These are phyloP conservation scores for Atta cephalotes DNA, from an alignment of 1,140 invertebrate species.

Conservation along the genomic window DNA sequence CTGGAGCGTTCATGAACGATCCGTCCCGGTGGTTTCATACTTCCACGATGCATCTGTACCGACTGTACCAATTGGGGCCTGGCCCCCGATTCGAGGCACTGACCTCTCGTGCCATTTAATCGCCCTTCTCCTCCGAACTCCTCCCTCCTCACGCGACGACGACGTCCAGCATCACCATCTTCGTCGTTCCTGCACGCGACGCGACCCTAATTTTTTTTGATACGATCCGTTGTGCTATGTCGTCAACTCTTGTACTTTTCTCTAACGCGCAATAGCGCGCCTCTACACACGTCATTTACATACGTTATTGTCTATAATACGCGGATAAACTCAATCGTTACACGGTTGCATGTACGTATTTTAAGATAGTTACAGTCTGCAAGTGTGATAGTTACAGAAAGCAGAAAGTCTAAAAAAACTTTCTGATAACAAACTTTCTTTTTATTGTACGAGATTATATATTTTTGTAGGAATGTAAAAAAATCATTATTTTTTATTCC, in stretches of 20 bases:
- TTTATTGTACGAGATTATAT: constrained; percentile 4
- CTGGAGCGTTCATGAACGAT: neutral
- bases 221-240: neutral
- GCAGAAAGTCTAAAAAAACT: constrained; percentile 20
- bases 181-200: constrained; percentile 48
- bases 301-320: neutral
- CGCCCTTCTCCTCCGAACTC: constrained; percentile 73
- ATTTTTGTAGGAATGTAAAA: constrained; percentile 23
- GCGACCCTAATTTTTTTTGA: constrained; percentile 56
- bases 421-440: constrained; percentile 17
- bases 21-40: constrained; percentile 63
- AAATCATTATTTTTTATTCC: constrained; percentile 20
- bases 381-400: neutral
- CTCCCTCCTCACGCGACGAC: constrained; percentile 48
- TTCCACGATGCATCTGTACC: constrained; percentile 68
- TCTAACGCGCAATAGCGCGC: neutral
- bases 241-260: constrained; percentile 5
- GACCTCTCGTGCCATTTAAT: constrained; percentile 85
- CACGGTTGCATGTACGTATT: neutral
- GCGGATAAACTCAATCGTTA: neutral
- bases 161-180: constrained; percentile 50
- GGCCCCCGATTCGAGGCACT: constrained; percentile 84
- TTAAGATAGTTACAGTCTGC: neutral
- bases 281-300: neutral
- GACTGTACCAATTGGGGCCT: constrained; percentile 80